Evolutionary conservation across 92 coral and sea anemone genomes (phyloP).

Genomic region (Epizoanthus rinbou): DNA sequence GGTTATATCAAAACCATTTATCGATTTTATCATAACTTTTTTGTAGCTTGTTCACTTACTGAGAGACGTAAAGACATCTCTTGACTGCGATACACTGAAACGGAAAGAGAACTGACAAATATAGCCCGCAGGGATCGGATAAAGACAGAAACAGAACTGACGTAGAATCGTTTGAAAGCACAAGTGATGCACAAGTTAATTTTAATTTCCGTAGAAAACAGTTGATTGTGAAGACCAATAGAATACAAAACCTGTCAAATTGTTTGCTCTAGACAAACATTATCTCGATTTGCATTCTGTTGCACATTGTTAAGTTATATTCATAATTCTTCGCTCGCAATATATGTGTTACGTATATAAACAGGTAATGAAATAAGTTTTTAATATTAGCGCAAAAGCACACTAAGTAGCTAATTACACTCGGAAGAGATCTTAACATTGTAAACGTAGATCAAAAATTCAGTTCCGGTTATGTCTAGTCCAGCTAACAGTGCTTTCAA

Average conservation of each 20-base stretch:
- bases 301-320: background rate
- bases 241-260: conserved; percentile 29
- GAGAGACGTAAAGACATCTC: too few species aligned
- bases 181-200: background rate
- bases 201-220: background rate
- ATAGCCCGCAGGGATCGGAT: too few species aligned
- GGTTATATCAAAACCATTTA: too few species aligned
- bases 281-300: conserved; percentile 18
- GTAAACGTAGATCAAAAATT: background rate
- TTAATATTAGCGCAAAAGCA: background rate
- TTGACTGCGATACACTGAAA: background rate
- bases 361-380: background rate
- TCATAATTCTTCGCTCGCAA: too few species aligned
- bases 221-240: background rate
- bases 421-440: background rate
- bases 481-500: conserved; percentile 12
- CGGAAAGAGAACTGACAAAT: background rate
- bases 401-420: background rate
- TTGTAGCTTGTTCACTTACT: too few species aligned
- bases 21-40: too few species aligned
- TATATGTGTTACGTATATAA: background rate
- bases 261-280: conserved; percentile 19
- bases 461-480: conserved; percentile 20
- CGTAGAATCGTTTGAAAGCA: background rate
- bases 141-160: too few species aligned